Percentiles rank a stretch among this genome's conserved stretches.
These are phyloP conservation scores for Anoplolepis gracilipes DNA, from an alignment of 1,140 invertebrate species.

Conservation along the genomic window DNA sequence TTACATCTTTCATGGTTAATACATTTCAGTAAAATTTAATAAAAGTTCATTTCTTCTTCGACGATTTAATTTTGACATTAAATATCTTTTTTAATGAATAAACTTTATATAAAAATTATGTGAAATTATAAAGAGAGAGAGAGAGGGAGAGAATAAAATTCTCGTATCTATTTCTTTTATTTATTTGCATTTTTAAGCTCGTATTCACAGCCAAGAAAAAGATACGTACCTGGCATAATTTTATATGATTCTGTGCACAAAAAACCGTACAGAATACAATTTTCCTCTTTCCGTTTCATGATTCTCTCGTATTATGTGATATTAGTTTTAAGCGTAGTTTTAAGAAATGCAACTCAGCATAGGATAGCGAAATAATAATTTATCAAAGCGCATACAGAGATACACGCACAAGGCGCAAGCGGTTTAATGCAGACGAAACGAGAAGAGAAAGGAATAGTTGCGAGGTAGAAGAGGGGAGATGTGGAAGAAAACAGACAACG, in stretches of 20 bases:
- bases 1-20: background rate
- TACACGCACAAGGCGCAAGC: background rate
- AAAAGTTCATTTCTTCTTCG: background rate
- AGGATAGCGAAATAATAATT: constrained; percentile 29
- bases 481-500: constrained; percentile 9
- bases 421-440: background rate
- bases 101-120: background rate
- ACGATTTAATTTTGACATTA: background rate
- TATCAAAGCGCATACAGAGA: background rate
- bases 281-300: background rate
- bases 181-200: background rate
- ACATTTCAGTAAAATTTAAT: background rate
- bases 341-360: background rate
- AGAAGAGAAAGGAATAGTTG: constrained; percentile 12
- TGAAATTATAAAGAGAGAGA: background rate
- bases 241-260: too few species aligned
- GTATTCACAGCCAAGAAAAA: background rate
- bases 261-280: background rate
- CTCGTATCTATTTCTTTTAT: background rate
- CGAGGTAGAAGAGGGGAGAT: constrained; percentile 16
- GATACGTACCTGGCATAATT: background rate
- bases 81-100: background rate
- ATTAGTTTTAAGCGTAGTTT: constrained; percentile 5
- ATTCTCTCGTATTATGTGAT: background rate
- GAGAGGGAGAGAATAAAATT: background rate